A percentile compares a stretch with the other conserved stretches of the same genome.
Evolutionary conservation across 2,888 invertebrate species (phyloP).

Genomic region (Ormia ochracea): DNA sequence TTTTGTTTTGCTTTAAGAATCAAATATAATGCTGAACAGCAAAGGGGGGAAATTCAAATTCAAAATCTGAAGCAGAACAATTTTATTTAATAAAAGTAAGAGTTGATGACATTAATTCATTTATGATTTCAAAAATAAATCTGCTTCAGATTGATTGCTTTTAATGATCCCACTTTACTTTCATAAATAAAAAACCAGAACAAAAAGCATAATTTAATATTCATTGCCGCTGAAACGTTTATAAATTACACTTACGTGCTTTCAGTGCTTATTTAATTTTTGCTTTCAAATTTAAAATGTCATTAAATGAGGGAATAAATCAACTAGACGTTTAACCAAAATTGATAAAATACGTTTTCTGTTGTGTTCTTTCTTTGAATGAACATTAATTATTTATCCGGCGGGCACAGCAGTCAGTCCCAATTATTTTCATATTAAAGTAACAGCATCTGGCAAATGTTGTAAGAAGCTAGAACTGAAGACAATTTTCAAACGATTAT

Average conservation of each 20-base stretch:
- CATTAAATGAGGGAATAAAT: conserved; percentile 40
- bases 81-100: not conserved
- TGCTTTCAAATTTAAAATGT: not conserved
- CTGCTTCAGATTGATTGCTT: conserved; percentile 55
- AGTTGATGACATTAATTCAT: not conserved
- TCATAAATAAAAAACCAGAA: not conserved
- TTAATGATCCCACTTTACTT: conserved; percentile 31
- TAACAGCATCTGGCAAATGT: too few relatives aligned
- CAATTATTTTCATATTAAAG: too few relatives aligned
- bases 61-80: not conserved
- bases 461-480: too few relatives aligned
- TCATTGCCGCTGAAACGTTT: conserved; percentile 33
- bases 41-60: not conserved
- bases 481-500: too few relatives aligned
- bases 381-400: too few relatives aligned
- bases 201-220: conserved; percentile 28
- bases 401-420: too few relatives aligned
- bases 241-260: conserved; percentile 37
- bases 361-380: too few relatives aligned
- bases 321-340: not conserved
- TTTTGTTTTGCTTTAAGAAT: not conserved
- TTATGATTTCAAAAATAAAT: not conserved
- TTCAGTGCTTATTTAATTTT: not conserved
- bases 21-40: not conserved
- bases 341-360: not conserved